These are phyloP conservation scores for Brevipalpus yothersi DNA, from an alignment of 1,140 invertebrate species.

Conservation along the genomic window DNA sequence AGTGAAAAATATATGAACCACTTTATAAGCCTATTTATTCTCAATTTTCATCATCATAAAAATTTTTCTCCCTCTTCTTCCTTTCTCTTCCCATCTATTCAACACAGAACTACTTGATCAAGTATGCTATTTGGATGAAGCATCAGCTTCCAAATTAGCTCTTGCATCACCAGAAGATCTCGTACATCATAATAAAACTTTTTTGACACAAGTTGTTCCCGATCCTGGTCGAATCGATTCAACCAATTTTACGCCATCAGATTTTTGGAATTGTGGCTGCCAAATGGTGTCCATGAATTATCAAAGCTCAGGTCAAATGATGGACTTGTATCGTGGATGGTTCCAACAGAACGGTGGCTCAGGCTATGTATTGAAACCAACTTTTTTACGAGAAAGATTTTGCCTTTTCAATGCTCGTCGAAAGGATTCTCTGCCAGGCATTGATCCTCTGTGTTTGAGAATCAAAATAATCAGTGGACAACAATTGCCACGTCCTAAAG, in stretches of 20 bases:
- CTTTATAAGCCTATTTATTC: background rate
- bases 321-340: constrained; percentile 30
- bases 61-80: background rate
- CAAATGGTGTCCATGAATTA: constrained; percentile 25
- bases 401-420: constrained; percentile 24
- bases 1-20: too few relatives aligned
- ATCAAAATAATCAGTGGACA: constrained; percentile 35
- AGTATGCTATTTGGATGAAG: constrained; percentile 24
- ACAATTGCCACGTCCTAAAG: constrained; percentile 32
- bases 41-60: background rate
- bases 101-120: constrained; percentile 14
- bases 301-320: constrained; percentile 26
- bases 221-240: constrained; percentile 28
- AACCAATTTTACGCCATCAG: constrained; percentile 31
- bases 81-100: background rate
- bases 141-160: constrained; percentile 20
- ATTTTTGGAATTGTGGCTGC: constrained; percentile 31
- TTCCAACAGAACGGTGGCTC: constrained; percentile 36
- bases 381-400: constrained; percentile 24
- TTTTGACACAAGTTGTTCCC: constrained; percentile 27
- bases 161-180: constrained; percentile 26
- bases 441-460: constrained; percentile 13
- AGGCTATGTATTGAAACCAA: constrained; percentile 38
- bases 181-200: constrained; percentile 27
- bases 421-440: constrained; percentile 25